Percentiles rank a stretch among this genome's conserved stretches.
Evolutionary conservation across 2,113 vertebrate genomes (phyloP).

Genomic region (Entosphenus tridentatus): DNA sequence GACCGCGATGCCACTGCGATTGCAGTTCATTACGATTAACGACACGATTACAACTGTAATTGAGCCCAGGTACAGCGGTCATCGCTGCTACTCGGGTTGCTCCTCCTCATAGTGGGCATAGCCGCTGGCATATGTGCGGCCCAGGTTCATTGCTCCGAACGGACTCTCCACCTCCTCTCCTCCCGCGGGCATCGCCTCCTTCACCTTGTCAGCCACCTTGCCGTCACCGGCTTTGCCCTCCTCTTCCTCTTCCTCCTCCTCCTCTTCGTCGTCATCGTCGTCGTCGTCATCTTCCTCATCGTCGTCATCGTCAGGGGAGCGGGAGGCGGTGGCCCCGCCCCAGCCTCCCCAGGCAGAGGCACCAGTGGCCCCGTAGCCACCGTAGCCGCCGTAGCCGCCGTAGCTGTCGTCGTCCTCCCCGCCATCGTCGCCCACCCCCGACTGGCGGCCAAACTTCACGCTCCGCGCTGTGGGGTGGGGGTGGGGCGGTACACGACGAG

Average conservation of each 20-base stretch:
- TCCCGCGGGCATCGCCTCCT: conserved; percentile 14
- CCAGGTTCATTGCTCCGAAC: conserved; percentile 42
- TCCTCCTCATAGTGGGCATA: conserved; percentile 38
- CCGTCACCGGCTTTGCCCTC: conserved; percentile 39
- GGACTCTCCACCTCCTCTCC: conserved; percentile 9
- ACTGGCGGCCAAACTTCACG: conserved; percentile 71
- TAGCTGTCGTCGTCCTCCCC: conserved; percentile 46
- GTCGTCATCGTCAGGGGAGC: conserved; percentile 19
- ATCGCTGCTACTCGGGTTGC: conserved; percentile 9
- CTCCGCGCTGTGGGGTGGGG: conserved; percentile 39
- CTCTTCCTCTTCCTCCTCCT: conserved; percentile 40
- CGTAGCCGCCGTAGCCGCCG: conserved; percentile 59
- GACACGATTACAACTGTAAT: too few species aligned
- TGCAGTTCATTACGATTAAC: too few species aligned
- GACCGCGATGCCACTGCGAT: too few species aligned
- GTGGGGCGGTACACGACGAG: not conserved
- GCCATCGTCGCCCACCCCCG: conserved; percentile 40
- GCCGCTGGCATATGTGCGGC: conserved; percentile 34
- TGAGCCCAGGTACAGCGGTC: too few species aligned
- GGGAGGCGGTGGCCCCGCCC: conserved; percentile 6
- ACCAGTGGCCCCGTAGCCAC: conserved; percentile 20
- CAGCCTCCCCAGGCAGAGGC: conserved; percentile 12
- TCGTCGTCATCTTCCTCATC: conserved; percentile 31
- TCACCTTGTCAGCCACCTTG: conserved; percentile 34
- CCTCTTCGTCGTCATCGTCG: conserved; percentile 35